Conservation (phyloP, 2,113 vertebrate species). For the Anhinga rufa region DNA sequence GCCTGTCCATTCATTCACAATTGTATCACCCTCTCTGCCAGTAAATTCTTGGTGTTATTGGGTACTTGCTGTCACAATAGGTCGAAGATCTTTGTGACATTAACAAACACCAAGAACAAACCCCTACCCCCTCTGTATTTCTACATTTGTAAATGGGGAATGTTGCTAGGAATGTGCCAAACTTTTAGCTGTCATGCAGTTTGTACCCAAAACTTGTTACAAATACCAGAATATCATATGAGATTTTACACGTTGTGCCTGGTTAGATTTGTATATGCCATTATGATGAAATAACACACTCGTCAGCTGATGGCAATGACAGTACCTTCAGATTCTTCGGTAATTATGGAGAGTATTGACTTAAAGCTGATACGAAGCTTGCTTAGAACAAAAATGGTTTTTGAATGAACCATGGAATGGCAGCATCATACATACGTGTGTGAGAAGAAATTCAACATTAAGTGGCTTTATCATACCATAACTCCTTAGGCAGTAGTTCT, state of each 20-base stretch:
- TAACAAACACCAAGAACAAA: not conserved
- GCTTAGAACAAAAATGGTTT: not conserved
- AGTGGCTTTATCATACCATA: not conserved
- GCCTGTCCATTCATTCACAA: conserved; percentile 25
- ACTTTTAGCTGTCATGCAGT: not conserved
- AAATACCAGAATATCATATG: not conserved
- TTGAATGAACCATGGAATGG: not conserved
- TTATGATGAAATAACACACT: not conserved
- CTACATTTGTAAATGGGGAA: not conserved
- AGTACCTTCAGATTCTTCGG: not conserved
- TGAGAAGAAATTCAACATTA: not conserved
- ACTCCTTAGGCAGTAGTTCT: not conserved
- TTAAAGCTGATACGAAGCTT: not conserved
- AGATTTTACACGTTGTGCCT: not conserved
- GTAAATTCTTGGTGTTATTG: conserved; percentile 36
- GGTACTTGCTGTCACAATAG: conserved; percentile 12
- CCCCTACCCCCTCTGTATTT: not conserved
- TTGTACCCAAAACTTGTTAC: not conserved
- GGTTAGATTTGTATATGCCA: not conserved
- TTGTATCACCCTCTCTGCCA: conserved; percentile 29
- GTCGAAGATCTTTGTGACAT: conserved; percentile 1
- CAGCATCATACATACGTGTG: not conserved
- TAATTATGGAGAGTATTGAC: not conserved
- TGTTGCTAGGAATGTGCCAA: not conserved
- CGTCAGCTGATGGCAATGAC: not conserved